Conservation (phyloP, 2,888 invertebrate species). For the Mesorhabditis sp. region DNA sequence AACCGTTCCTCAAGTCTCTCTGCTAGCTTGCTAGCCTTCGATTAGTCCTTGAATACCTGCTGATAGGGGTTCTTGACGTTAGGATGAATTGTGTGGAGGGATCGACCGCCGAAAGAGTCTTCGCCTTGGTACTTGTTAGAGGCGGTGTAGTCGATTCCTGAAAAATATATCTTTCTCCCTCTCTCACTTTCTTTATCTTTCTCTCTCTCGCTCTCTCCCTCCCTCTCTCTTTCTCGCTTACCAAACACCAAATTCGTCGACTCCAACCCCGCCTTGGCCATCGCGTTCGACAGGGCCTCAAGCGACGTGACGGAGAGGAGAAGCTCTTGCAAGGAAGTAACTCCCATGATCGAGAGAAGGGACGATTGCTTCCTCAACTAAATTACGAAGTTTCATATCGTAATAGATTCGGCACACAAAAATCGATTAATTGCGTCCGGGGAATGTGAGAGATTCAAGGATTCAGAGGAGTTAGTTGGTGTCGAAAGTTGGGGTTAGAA, state of each 20-base stretch:
- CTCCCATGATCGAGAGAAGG: constrained; percentile 44
- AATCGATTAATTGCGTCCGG: too few species aligned
- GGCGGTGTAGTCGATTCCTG: constrained; percentile 63
- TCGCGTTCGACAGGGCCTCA: constrained; percentile 55
- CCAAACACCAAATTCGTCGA: constrained; percentile 63
- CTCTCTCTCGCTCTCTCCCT: too few species aligned
- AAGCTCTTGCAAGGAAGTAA: constrained; percentile 54
- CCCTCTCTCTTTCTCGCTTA: constrained; percentile 15
- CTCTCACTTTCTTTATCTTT: neutral
- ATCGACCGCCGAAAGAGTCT: constrained; percentile 61
- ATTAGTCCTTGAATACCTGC: constrained; percentile 45
- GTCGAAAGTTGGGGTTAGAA: too few species aligned
- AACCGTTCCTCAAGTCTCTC: too few species aligned
- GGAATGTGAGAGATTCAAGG: too few species aligned
- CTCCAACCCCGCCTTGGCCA: constrained; percentile 62
- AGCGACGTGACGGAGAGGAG: constrained; percentile 56
- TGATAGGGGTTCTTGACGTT: constrained; percentile 61
- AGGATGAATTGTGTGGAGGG: constrained; percentile 57
- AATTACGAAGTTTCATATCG: neutral
- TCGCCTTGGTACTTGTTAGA: constrained; percentile 65
- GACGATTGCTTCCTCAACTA: constrained; percentile 43
- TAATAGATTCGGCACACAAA: too few species aligned
- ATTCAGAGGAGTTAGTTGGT: too few species aligned
- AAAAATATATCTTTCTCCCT: neutral
- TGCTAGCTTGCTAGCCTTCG: too few species aligned